phyloP scores from a whole-genome alignment of 2,113 vertebrate species.

The Oceanodroma tethys region DNA sequence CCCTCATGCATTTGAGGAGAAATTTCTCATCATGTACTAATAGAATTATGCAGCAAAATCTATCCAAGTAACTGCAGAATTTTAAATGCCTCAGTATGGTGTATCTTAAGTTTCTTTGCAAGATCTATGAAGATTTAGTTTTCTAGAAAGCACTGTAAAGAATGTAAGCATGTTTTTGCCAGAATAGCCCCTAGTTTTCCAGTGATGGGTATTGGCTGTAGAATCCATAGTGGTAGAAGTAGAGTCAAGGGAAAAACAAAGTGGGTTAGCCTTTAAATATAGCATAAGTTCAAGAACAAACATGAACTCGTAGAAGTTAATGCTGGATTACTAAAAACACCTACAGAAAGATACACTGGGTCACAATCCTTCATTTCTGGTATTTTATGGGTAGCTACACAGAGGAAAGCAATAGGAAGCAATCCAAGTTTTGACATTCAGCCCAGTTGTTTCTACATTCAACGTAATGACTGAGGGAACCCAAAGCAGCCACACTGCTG shows the following conservation, averaged over 20 bases:
- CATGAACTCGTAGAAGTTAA: neutral
- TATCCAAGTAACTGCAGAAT: neutral
- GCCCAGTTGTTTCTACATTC: neutral
- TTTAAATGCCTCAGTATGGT: neutral
- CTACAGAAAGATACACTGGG: neutral
- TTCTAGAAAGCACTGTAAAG: neutral
- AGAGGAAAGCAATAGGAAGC: neutral
- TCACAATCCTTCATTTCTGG: neutral
- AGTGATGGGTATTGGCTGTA: neutral
- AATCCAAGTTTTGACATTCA: neutral
- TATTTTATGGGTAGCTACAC: neutral
- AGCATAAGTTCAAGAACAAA: neutral
- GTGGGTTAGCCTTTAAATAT: neutral
- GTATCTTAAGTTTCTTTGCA: neutral
- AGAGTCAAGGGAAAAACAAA: neutral
- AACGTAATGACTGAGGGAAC: neutral
- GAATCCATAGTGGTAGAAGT: neutral
- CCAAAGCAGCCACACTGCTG: neutral
- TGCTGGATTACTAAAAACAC: neutral
- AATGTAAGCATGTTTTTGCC: neutral
- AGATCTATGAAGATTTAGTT: neutral
- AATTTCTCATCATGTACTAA: neutral
- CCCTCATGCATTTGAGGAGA: neutral
- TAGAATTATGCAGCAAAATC: neutral
- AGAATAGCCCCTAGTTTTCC: neutral